Base-by-base conservation (phyloP, 1,140 invertebrate species). In the Drosophila subobscura region DNA sequence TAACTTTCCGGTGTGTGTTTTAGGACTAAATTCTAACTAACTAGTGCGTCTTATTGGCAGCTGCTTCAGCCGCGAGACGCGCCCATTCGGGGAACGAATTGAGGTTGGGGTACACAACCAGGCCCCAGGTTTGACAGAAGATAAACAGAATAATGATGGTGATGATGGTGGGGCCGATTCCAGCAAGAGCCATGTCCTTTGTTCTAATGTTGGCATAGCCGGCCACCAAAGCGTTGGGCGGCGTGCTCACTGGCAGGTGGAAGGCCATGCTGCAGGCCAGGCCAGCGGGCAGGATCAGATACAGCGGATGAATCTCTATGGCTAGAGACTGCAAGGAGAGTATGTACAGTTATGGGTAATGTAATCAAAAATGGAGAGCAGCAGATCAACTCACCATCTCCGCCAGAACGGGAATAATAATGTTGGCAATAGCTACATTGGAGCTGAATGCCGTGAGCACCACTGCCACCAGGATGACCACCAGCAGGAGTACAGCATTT, bases 141-240 rank as follows among this genome's bases (percentile, higher is more conserved):
- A 94, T 73, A 71, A 94, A 94, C 3, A 96, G 93, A 4, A 96
- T 86, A 1, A 95, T 45, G 0, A 97, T 93, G 10, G 95, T 96
- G 8, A 97, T 93, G 2, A 97, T 86, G 78, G 95, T 97, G 42
- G 97, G 95, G 0, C 96, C 94, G 54, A 97, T 94, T 3, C 97
- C 96, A 25, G 95, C 95, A 57, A 96, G 93, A 1, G 93, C 93
- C 93, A 97, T 97, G 79, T 96, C 95, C 66, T 93, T 94, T 1
- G 95, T 95, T 58, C 93, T 94, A 84, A 97, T 96, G 66, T 95
- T 94, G 2, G 95, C 96, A 25, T 96, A 95, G 1, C 95, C 95
- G 46, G 96, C 96, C 0, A 97, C 97, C 54, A 99, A 97, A 1
- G 98, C 98, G 92, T 99, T 99, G n/a, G 98, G 98, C 4, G 97